Percentiles rank a stretch among this genome's conserved stretches.
Evolutionary conservation across 2,113 vertebrate species (phyloP).

Genomic region (Charadrius vociferus): DNA sequence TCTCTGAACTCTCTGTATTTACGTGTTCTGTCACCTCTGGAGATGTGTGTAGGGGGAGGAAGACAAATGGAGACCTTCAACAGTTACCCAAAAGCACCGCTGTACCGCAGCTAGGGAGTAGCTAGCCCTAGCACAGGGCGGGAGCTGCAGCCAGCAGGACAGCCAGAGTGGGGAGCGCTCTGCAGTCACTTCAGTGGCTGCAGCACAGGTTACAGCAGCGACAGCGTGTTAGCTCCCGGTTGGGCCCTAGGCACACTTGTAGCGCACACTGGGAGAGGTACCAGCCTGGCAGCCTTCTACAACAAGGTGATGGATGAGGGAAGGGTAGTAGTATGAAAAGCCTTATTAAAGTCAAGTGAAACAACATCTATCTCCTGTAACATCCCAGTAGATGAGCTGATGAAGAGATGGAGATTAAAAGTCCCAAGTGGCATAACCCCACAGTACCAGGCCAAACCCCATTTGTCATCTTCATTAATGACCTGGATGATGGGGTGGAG

Average conservation of each 20-base stretch:
- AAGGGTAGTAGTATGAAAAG: too few species aligned
- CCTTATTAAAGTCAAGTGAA: too few species aligned
- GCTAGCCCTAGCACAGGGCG: not conserved
- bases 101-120: rapidly evolving
- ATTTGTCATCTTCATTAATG: rapidly evolving
- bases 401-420: not conserved
- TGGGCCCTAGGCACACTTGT: not conserved
- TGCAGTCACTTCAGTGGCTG: not conserved
- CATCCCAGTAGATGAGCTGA: not conserved
- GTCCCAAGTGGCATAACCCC: not conserved
- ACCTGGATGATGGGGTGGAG: rapidly evolving
- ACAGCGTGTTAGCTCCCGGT: not conserved
- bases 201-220: not conserved
- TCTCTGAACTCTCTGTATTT: not conserved
- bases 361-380: not conserved
- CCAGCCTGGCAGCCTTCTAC: not conserved
- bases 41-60: rapidly evolving
- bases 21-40: too few species aligned
- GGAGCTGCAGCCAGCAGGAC: not conserved
- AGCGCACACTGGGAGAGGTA: rapidly evolving
- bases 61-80: too few species aligned
- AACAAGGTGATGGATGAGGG: not conserved
- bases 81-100: too few species aligned
- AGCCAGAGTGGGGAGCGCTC: not conserved
- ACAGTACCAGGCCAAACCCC: not conserved